Evolutionary conservation across 2,797 vertebrate species (phyloP), one percentile per base, ranked within the genome.

Genomic region (Eremophila alpestris): DNA sequence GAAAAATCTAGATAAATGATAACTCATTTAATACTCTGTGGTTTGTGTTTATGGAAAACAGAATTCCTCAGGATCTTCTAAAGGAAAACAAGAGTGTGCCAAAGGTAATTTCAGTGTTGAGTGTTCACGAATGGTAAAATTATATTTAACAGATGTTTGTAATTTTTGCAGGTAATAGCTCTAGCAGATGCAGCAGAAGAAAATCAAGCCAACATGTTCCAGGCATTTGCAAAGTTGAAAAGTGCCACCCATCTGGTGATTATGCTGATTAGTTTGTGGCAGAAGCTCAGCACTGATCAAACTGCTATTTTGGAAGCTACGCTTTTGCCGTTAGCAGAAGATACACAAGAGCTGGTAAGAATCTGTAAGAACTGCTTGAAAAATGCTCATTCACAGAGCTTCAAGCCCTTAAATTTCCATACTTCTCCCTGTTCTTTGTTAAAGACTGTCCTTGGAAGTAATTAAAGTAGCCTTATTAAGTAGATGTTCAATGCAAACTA

Each of bases 161-260:
- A 30, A 88, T 97, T 96, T 91, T 95, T 94, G 27, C 97, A 99
- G 99, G 98, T 99, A 96, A 98, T 99, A 55, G 97, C 98, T 83
- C 97, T 99, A 96, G 99, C 99, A 36, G 99, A 99, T 77, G 99
- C 99, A 3, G 97, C 98, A 15, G 98, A 99, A 96, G 98, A 99
- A 96, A 99, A 98, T 96, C 98, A 98, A 91, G 96, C 95, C 15
- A 98, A 78, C 75, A 93, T 99, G 97, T 98, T 98, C 84, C 98
- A 98, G 96, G 98, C 98, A 3, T 99, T 99, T 52, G 97, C 98
- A 43, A 98, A 98, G 43, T 96, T 99, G 95, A 97, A 98, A 73
- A 99, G 99, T 89, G 98, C 98, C 96, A 99, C 98, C 27, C 99
- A 98, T 94, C 97, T 99, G 90, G 94, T 99, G 88, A 98, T 99